These are phyloP conservation scores for Ips nitidus DNA, from an alignment of 1,140 invertebrate species.

Conservation along the genomic window DNA sequence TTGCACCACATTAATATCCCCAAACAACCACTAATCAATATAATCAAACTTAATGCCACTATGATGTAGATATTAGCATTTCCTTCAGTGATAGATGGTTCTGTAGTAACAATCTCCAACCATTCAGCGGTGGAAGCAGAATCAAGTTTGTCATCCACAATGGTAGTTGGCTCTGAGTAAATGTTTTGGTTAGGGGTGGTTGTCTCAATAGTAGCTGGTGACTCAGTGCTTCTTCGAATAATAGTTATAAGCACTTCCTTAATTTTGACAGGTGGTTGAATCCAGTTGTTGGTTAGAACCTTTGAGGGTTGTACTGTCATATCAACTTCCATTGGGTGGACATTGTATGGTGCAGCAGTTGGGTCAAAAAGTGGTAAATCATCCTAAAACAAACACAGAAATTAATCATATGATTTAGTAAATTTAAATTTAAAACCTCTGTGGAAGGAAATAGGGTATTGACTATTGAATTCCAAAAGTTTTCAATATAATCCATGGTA, in stretches of 20 bases:
- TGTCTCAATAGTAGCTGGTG: not conserved
- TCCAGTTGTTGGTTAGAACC: too few relatives aligned
- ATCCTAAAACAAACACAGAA: slow-evolving; percentile 1
- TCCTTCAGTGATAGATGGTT: not conserved
- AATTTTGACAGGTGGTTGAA: too few relatives aligned
- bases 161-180: not conserved
- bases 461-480: slow-evolving; percentile 6
- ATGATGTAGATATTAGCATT: slow-evolving; percentile 13
- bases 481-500: slow-evolving; percentile 3
- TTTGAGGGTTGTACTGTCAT: not conserved
- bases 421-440: not conserved
- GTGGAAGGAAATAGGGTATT: not conserved
- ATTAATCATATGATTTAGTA: not conserved
- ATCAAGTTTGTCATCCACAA: not conserved
- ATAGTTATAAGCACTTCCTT: not conserved
- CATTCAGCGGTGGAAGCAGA: not conserved
- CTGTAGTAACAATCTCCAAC: not conserved
- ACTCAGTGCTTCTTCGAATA: not conserved
- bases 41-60: slow-evolving; percentile 6
- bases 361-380: not conserved
- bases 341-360: slow-evolving; percentile 14
- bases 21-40: not conserved
- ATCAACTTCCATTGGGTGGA: slow-evolving; percentile 10
- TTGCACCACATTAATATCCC: slow-evolving; percentile 20
- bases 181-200: not conserved